Conservation (phyloP, 2,888 invertebrate genomes). For the Phyto melanocephala region DNA sequence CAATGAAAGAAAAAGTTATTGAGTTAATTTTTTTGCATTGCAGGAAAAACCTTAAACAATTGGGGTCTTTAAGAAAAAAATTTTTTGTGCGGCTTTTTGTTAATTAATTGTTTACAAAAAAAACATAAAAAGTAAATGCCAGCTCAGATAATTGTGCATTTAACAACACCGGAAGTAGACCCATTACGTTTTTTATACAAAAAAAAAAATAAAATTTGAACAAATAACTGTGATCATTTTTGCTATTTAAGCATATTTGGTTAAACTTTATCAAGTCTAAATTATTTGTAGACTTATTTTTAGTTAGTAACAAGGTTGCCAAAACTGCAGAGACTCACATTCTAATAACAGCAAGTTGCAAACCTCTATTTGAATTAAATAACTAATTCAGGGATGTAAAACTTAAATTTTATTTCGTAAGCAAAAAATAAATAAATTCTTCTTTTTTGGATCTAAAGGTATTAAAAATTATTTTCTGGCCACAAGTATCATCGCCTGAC, state of each 20-base stretch:
- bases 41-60: neutral
- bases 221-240: neutral
- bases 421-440: no score
- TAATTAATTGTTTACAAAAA: neutral
- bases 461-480: no score
- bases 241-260: neutral
- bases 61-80: neutral
- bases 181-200: neutral
- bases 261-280: neutral
- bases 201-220: neutral
- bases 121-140: neutral
- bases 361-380: neutral
- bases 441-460: no score
- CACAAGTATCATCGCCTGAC: no score
- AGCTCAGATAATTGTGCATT: neutral
- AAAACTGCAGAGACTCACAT: neutral
- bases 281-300: neutral
- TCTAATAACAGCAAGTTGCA: neutral
- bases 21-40: neutral
- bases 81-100: neutral
- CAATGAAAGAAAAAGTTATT: constrained; percentile 13
- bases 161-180: constrained; percentile 10
- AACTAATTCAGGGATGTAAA: no score
- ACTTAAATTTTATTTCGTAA: no score
- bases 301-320: neutral